These are phyloP conservation scores for rat (Rattus norvegicus) DNA, from an alignment of 2,113 vertebrate genomes.

Conservation along the genomic window GRCr8 NC_086032.1:101849501-101850000, in stretches of 20 bases:
- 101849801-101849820: not conserved
- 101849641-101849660: slow-evolving; percentile 16
- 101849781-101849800: not conserved
- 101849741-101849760: not conserved
- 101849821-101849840: not conserved
- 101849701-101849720: not conserved
- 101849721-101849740: not conserved
- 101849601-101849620: slow-evolving; percentile 7
- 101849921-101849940: slow-evolving; percentile 50
- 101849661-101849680: not conserved
- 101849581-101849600: not conserved
- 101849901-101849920: not conserved
- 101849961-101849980: not conserved
- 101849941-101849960: slow-evolving; percentile 17
- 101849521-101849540: not conserved
- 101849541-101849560: not conserved
- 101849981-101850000: slow-evolving; percentile 21
- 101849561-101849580: not conserved
- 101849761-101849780: not conserved
- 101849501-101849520: not conserved
- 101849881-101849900: slow-evolving; percentile 10
- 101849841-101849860: too few species aligned
- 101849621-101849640: slow-evolving; percentile 49
- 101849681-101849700: not conserved
- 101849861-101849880: not conserved